Conservation (phyloP, 2,113 vertebrate species). For the Hypocryptadius cinnamomeus region DNA sequence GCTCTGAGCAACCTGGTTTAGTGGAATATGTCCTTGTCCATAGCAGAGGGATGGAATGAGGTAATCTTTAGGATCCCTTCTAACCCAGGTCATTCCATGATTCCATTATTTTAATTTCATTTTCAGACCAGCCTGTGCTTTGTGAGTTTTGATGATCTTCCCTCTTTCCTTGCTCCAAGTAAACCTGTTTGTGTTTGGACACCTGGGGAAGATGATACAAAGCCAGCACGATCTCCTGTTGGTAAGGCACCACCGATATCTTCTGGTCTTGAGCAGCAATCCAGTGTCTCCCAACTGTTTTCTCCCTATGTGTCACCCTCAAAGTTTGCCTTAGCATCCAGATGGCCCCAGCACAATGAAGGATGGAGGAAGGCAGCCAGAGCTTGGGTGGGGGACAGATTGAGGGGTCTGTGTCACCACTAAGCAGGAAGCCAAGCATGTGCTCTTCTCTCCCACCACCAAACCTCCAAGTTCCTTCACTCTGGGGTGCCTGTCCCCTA, state of each 20-base stretch:
- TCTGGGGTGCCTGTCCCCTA: not conserved
- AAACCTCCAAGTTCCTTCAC: not conserved
- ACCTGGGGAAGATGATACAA: not conserved
- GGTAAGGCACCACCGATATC: not conserved
- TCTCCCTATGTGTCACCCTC: not conserved
- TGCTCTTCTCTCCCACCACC: not conserved
- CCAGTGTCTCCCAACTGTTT: not conserved
- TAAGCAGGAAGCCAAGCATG: not conserved
- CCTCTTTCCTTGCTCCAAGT: not conserved
- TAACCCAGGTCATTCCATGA: not conserved
- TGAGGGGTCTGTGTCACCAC: not conserved
- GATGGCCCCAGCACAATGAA: not conserved
- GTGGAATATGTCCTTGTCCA: not conserved
- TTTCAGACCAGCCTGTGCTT: not conserved
- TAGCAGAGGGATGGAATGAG: not conserved
- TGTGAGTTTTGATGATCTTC: fast-evolving
- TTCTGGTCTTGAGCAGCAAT: not conserved
- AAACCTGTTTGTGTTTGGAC: not conserved
- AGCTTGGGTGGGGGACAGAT: not conserved
- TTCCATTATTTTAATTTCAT: not conserved
- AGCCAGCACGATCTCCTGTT: not conserved
- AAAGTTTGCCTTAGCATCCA: not conserved
- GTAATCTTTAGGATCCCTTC: not conserved
- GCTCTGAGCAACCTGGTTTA: not conserved
- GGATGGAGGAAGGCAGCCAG: not conserved